A percentile compares a stretch with the other conserved stretches of the same genome.
These are phyloP conservation scores for Campoplex nolae DNA, from an alignment of 2,888 invertebrate genomes.

Conservation along the genomic window DNA sequence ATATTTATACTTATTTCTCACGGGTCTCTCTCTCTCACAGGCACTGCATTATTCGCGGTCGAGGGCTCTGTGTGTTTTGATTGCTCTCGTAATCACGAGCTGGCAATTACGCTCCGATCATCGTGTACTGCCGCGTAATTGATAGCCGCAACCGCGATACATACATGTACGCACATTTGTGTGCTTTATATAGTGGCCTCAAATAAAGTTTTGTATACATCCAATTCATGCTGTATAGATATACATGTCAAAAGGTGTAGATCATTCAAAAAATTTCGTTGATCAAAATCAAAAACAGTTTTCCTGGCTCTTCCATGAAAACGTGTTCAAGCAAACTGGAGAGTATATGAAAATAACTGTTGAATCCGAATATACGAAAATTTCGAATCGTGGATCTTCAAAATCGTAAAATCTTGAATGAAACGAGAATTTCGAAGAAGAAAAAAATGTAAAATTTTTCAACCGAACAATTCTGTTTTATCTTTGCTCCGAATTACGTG, in stretches of 20 bases:
- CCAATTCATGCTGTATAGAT: background rate
- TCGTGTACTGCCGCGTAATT: slow-evolving; percentile 48
- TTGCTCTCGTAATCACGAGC: slow-evolving; percentile 57
- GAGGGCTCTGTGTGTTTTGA: slow-evolving; percentile 39
- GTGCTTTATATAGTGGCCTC: background rate
- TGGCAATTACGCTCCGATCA: slow-evolving; percentile 52
- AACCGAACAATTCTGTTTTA: background rate
- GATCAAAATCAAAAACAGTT: background rate
- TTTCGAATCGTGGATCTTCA: background rate
- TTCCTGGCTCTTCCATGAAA: background rate
- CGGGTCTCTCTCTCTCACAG: slow-evolving; percentile 36
- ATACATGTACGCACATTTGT: background rate
- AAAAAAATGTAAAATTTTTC: background rate
- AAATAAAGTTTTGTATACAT: background rate
- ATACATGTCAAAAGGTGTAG: background rate
- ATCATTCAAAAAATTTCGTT: background rate
- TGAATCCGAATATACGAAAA: background rate
- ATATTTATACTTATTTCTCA: slow-evolving; percentile 55
- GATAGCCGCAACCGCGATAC: slow-evolving; percentile 43
- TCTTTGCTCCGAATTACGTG: background rate
- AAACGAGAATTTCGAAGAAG: background rate
- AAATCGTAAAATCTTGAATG: background rate
- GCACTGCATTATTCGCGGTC: slow-evolving; percentile 38
- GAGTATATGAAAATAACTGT: background rate
- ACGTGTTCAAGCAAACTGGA: background rate